Conservation (phyloP, 2,888 invertebrate genomes). For the Cephus pygmeus region DNA sequence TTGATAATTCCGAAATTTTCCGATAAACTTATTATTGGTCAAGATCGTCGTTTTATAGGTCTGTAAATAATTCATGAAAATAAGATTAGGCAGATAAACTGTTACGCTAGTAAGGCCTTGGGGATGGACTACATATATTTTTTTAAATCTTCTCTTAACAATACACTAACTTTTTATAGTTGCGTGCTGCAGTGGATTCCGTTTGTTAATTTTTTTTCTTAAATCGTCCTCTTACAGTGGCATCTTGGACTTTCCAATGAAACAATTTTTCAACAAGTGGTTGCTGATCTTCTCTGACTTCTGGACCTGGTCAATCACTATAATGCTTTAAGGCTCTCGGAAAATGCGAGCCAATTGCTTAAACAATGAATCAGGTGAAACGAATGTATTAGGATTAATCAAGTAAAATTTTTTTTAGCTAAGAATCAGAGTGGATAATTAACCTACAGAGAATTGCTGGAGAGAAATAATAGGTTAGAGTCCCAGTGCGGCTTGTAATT, state of each 20-base stretch:
- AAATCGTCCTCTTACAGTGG: not conserved
- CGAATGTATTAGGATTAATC: not conserved
- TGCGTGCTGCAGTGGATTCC: no score
- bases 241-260: not conserved
- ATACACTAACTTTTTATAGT: no score
- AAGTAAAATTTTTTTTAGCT: not conserved
- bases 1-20: not conserved
- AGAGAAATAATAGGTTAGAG: not conserved
- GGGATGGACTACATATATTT: no score
- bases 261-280: not conserved
- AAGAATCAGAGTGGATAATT: not conserved
- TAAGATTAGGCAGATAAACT: not conserved
- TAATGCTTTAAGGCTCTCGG: not conserved
- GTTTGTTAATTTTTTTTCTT: no score
- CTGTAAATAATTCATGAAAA: not conserved
- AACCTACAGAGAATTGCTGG: not conserved
- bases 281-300: not conserved
- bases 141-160: not conserved
- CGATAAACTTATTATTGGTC: not conserved
- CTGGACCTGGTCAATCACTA: not conserved
- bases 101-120: not conserved
- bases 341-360: not conserved
- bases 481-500: not conserved
- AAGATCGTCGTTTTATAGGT: not conserved
- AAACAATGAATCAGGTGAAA: not conserved